These are phyloP conservation scores for Alaudala cheleensis DNA, from an alignment of 2,113 vertebrate genomes.

Conservation along the genomic window DNA sequence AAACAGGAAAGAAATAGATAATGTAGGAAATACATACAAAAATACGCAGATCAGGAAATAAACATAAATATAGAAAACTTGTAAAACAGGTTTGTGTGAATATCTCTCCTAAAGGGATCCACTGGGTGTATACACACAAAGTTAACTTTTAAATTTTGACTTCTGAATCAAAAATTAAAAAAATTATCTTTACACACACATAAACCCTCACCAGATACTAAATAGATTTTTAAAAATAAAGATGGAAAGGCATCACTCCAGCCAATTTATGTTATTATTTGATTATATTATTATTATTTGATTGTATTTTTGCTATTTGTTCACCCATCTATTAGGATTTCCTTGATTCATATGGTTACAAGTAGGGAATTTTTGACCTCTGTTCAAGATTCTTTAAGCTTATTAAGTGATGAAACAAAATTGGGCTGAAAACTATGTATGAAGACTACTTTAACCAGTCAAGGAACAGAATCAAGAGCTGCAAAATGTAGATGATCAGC, in stretches of 20 bases:
- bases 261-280: not conserved
- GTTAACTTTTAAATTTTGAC: not conserved
- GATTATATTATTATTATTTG: not conserved
- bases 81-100: not conserved
- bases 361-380: not conserved
- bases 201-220: not conserved
- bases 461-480: constrained; percentile 28
- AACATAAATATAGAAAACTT: not conserved
- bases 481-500: constrained; percentile 23
- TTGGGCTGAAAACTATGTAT: not conserved
- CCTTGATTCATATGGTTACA: not conserved
- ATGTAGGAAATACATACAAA: not conserved
- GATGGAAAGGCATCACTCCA: not conserved
- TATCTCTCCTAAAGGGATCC: not conserved
- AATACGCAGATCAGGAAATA: not conserved
- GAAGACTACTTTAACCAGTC: not conserved
- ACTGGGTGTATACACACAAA: not conserved
- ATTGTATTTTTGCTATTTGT: not conserved
- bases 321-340: not conserved
- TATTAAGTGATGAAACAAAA: not conserved
- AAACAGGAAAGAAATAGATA: not conserved
- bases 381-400: not conserved
- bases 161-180: not conserved
- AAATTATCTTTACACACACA: not conserved
- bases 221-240: not conserved